phyloP scores from a whole-genome alignment of 2,797 vertebrate genomes.

The Sebastes diaconus region DNA sequence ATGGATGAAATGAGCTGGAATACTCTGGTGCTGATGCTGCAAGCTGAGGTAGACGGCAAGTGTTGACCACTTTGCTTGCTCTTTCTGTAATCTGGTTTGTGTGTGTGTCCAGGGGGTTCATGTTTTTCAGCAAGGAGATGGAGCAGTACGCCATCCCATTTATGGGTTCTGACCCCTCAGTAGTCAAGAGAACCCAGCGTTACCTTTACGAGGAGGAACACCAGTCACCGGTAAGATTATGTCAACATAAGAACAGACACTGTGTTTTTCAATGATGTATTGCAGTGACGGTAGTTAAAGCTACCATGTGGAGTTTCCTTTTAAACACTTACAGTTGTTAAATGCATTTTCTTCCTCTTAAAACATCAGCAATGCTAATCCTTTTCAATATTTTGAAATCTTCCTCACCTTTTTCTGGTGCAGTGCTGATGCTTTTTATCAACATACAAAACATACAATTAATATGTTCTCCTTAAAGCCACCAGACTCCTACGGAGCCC shows the following conservation, averaged over 20 bases:
- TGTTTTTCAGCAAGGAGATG: conserved; percentile 86
- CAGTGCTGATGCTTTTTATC: too few species aligned
- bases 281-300: neutral
- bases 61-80: neutral
- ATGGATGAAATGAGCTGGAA: conserved; percentile 9
- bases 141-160: conserved; percentile 85
- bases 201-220: conserved; percentile 84
- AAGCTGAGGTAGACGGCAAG: neutral
- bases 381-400: neutral
- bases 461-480: too few species aligned
- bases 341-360: neutral
- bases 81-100: conserved; percentile 5
- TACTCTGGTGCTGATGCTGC: conserved; percentile 18
- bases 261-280: neutral
- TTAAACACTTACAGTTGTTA: neutral
- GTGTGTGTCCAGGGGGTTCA: conserved; percentile 68
- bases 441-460: too few species aligned
- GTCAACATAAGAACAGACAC: neutral
- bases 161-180: conserved; percentile 86
- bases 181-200: conserved; percentile 89
- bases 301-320: neutral
- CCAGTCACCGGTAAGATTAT: conserved; percentile 84
- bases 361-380: neutral
- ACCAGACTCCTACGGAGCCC: too few species aligned
- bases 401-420: neutral